A percentile compares a stretch with the other conserved stretches of the same genome.
Evolutionary conservation across 2,797 vertebrate genomes (phyloP).

Genomic region (Myotis myotis): DNA sequence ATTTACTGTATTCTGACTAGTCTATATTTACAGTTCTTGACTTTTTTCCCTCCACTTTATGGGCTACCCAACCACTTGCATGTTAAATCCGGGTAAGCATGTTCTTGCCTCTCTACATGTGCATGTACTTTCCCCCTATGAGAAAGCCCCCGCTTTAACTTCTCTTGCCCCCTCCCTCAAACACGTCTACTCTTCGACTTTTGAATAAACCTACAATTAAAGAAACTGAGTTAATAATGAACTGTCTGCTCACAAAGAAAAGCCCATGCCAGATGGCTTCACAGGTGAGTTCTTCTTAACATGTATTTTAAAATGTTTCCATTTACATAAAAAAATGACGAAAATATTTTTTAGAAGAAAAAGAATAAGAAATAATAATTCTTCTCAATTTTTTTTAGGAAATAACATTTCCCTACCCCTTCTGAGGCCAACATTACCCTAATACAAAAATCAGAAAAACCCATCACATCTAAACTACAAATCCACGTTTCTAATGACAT

Average conservation of each 20-base stretch:
- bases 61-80: neutral
- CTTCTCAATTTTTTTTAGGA: neutral
- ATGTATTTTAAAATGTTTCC: neutral
- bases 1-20: neutral
- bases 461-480: neutral
- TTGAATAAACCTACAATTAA: neutral
- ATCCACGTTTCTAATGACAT: neutral
- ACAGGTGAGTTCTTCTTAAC: neutral
- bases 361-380: neutral
- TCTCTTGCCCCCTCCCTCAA: neutral
- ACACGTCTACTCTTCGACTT: neutral
- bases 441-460: neutral
- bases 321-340: neutral
- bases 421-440: neutral
- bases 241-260: neutral
- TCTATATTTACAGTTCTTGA: neutral
- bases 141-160: neutral
- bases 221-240: neutral
- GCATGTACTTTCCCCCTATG: neutral
- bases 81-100: neutral
- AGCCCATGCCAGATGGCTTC: neutral
- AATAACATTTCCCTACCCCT: neutral
- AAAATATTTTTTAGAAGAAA: neutral
- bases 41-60: neutral
- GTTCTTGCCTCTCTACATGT: neutral